Evolutionary conservation across 2,888 invertebrate genomes (phyloP).

Genomic region (Tetheella fluctuosa): DNA sequence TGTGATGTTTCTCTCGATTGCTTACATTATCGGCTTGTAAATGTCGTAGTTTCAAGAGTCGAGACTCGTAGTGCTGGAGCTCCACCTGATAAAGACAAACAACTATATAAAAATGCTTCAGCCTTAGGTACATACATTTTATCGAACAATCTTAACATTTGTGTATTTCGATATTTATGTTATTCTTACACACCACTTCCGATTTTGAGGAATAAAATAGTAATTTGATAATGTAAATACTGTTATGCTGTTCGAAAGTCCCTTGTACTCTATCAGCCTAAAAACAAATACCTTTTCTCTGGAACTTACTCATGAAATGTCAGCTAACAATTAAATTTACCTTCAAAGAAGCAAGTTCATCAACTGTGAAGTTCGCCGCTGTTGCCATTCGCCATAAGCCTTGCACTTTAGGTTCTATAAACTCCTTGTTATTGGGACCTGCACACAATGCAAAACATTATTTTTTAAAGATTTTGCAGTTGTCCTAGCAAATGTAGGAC

Average conservation of each 20-base stretch:
- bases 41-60: constrained; percentile 92
- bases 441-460: constrained; percentile 12
- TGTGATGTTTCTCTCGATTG: constrained; percentile 86
- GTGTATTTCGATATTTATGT: too few relatives aligned
- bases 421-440: constrained; percentile 91
- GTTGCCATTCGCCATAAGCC: constrained; percentile 93
- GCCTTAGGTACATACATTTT: too few relatives aligned
- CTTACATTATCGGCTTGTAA: constrained; percentile 92
- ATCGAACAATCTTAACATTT: too few relatives aligned
- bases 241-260: too few relatives aligned
- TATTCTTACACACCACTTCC: too few relatives aligned
- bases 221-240: too few relatives aligned
- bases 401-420: constrained; percentile 95
- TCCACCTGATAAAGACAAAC: constrained; percentile 84
- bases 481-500: too few relatives aligned
- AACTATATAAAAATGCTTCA: too few relatives aligned
- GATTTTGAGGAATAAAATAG: too few relatives aligned
- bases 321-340: constrained; percentile 66
- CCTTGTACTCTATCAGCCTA: too few relatives aligned
- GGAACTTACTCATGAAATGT: too few relatives aligned
- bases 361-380: constrained; percentile 90
- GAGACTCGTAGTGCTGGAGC: constrained; percentile 93
- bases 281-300: too few relatives aligned
- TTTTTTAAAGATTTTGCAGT: constrained; percentile 35
- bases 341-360: constrained; percentile 93